Base-by-base conservation (phyloP, 2,888 invertebrate species). In the Apamea epomidion region DNA sequence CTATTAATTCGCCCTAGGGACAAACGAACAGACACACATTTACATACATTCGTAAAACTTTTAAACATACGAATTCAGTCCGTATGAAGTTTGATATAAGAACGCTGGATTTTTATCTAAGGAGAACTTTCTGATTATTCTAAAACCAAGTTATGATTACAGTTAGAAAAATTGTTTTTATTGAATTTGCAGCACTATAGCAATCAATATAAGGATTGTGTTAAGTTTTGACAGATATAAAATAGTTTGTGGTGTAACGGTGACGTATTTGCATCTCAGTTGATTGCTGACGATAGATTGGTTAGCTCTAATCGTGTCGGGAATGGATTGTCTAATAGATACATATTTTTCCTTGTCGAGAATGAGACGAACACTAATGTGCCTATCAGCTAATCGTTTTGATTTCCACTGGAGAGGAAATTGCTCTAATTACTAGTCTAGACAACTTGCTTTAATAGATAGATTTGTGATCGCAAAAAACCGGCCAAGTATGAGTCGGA, bases 1-100 rank as follows among this genome's bases (percentile, higher is more conserved):
- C 93, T 93, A 91, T 92, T 92, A 92, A 94, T 93, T 91, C 89
- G 89, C 94, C 92, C 86, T 89, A 87, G 87, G 92, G 91, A 87
- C 83, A 84, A 69, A 85, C 81, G 45, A 18, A 77, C 81, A 32
- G 2, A 81, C 88, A 81, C 76, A 74, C 18, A 68, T 71, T 51
- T 21, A 3, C 6, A 62, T 69, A 7, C 70, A 71, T 18, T 18
- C 25, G 6, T 29, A 14, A 37, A 74, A 54, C 12, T 72, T 0
- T 16, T 2, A 68, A n/a, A 58, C 54, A 65, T n/a, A 45, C 16
- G 14, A 86, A 76, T 72, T 60, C 32, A 48, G 60, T 32, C 32
- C 74, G 16, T 81, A 82, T 51, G 0, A 0, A 0, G 1, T 64
- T 76, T 37, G 21, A 1, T 76, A 78, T 89, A 88, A 67, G 79